Conservation (phyloP, 2,797 vertebrate species). For the Linurgus olivaceus region DNA sequence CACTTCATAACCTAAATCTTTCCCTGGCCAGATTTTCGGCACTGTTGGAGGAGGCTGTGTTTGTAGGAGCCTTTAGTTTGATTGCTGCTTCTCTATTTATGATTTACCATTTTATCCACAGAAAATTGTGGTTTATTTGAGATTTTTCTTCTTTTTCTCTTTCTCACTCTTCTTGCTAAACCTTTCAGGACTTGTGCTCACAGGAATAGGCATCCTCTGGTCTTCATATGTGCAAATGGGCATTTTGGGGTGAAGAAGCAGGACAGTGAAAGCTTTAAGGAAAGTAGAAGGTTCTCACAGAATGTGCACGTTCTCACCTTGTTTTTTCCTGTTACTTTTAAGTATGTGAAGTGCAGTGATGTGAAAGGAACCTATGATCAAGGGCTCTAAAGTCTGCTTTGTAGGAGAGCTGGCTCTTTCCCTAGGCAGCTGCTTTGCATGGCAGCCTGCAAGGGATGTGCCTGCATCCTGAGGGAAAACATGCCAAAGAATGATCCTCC, state of each 20-base stretch:
- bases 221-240: background rate
- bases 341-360: background rate
- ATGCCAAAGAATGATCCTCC: background rate
- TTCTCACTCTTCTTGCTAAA: background rate
- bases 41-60: background rate
- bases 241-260: background rate
- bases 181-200: background rate
- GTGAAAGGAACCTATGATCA: background rate
- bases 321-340: background rate
- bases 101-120: background rate
- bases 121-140: background rate
- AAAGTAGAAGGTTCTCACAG: background rate
- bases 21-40: background rate
- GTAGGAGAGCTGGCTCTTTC: background rate
- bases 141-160: background rate
- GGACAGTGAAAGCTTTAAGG: background rate
- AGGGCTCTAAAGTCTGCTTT: background rate
- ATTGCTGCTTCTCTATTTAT: background rate
- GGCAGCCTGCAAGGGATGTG: background rate
- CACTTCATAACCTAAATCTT: background rate
- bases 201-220: background rate
- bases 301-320: rapidly evolving
- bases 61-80: background rate
- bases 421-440: background rate
- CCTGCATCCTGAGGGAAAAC: background rate